Percentiles rank a stretch among this genome's conserved stretches.
phyloP scores from a whole-genome alignment of 2,888 invertebrate genomes.

The Tinea semifulvella region DNA sequence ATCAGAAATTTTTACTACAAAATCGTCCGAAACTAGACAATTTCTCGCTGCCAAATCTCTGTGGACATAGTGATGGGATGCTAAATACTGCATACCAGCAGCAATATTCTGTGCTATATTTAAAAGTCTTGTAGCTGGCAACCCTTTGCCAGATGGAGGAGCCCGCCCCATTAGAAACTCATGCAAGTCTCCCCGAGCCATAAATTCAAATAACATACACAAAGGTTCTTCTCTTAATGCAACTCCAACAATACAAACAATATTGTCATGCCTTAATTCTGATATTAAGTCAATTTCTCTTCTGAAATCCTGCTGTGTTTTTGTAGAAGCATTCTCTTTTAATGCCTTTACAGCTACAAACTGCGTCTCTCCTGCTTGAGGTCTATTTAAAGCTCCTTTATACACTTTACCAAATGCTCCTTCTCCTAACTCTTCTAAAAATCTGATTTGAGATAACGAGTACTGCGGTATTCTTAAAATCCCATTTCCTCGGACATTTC shows the following conservation, averaged over 20 bases:
- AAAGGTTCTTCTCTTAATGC: conserved; percentile 88
- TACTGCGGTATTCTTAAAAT: conserved; percentile 82
- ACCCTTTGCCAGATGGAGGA: conserved; percentile 80
- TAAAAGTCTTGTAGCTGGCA: conserved; percentile 87
- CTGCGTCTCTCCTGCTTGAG: conserved; percentile 72
- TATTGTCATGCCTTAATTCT: conserved; percentile 93
- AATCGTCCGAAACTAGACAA: conserved; percentile 93
- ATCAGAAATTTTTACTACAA: conserved; percentile 96
- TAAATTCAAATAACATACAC: conserved; percentile 97
- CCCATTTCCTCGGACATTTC: conserved; percentile 55
- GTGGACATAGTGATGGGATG: conserved; percentile 95
- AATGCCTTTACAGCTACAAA: conserved; percentile 94
- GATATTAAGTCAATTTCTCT: conserved; percentile 95
- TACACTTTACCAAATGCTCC: conserved; percentile 98
- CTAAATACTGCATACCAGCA: conserved; percentile 85
- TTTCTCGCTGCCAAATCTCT: conserved; percentile 96
- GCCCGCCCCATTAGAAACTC: conserved; percentile 94
- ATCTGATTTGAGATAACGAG: conserved; percentile 83
- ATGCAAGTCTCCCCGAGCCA: conserved; percentile 96
- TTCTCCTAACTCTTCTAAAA: conserved; percentile 92
- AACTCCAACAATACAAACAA: conserved; percentile 94
- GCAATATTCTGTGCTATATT: conserved; percentile 90
- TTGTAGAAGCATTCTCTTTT: conserved; percentile 91
- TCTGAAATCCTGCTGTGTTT: conserved; percentile 91
- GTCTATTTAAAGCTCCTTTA: conserved; percentile 87